These are phyloP conservation scores for Aphelinus certus DNA, from an alignment of 1,140 invertebrate species.

Conservation along the genomic window DNA sequence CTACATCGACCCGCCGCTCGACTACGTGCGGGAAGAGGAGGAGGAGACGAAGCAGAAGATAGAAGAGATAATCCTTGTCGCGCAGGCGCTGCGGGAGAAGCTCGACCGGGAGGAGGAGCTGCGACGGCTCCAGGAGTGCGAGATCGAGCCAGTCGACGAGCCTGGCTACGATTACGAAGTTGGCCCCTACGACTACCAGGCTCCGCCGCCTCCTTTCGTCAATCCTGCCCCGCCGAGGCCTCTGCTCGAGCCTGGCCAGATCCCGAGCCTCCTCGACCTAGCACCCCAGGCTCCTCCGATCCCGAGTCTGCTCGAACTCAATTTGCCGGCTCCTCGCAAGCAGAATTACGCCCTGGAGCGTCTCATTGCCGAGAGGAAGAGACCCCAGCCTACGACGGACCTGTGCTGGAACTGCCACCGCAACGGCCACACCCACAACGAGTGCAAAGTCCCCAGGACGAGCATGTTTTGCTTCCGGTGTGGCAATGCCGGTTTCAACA, in stretches of 20 bases:
- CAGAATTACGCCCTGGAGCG: too few species aligned
- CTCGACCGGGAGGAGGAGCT: constrained; percentile 1
- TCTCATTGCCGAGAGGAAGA: too few species aligned
- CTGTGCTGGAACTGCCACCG: constrained; percentile 27
- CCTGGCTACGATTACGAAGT: background rate
- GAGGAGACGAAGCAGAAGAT: constrained; percentile 21
- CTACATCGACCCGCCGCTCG: background rate
- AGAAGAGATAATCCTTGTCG: constrained; percentile 23
- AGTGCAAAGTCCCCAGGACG: background rate
- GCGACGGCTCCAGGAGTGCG: background rate
- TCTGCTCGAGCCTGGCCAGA: too few species aligned
- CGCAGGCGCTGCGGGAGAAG: constrained; percentile 19
- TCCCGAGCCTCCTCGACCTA: too few species aligned
- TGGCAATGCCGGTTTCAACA: background rate
- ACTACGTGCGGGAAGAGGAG: background rate
- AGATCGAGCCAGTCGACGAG: background rate
- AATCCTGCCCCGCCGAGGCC: too few species aligned
- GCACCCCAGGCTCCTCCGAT: too few species aligned
- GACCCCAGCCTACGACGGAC: background rate
- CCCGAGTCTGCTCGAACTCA: too few species aligned
- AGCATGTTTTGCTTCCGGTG: constrained; percentile 28
- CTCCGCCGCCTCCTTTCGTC: too few species aligned
- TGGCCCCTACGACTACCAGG: too few species aligned
- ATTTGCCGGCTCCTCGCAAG: too few species aligned
- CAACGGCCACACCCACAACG: background rate